Percentiles rank a stretch among this genome's conserved stretches.
Conservation (phyloP, 2,113 vertebrate species). For the Apteryx mantelli region DNA sequence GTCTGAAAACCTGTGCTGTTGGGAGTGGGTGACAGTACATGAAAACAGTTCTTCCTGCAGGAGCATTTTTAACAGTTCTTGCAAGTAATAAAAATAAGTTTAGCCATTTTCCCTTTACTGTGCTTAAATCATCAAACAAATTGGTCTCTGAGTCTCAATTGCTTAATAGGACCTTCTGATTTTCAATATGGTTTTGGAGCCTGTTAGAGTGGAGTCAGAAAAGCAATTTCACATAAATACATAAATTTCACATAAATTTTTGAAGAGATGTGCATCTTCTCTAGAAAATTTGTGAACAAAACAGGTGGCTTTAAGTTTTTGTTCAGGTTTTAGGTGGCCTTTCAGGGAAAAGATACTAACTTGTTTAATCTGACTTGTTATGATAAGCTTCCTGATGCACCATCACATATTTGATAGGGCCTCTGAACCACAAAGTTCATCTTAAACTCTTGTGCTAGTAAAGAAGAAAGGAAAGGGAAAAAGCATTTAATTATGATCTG, state of each 20-base stretch:
- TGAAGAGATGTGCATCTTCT: neutral
- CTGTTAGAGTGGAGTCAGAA: neutral
- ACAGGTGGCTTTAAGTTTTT: too few relatives aligned
- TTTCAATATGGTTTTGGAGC: rapidly evolving
- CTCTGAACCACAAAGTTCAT: neutral
- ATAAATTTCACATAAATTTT: neutral
- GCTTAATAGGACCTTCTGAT: rapidly evolving
- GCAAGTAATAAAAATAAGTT: rapidly evolving
- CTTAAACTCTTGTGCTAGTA: neutral
- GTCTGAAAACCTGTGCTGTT: neutral
- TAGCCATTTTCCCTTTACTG: neutral
- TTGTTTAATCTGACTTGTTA: neutral
- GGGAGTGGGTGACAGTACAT: rapidly evolving
- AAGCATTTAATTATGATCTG: neutral
- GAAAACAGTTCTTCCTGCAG: neutral
- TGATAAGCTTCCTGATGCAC: neutral
- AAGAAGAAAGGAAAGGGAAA: neutral
- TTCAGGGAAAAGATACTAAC: neutral
- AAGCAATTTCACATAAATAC: too few relatives aligned
- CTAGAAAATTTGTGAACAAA: neutral
- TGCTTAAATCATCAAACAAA: too few relatives aligned
- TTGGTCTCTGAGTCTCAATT: rapidly evolving
- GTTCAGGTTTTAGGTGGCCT: neutral
- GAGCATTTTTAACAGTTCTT: neutral
- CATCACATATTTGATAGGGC: neutral